Evolutionary conservation across 1,140 invertebrate genomes (phyloP), one percentile per base, ranked within the genome.

Genomic region (Calliopsis andreniformis): DNA sequence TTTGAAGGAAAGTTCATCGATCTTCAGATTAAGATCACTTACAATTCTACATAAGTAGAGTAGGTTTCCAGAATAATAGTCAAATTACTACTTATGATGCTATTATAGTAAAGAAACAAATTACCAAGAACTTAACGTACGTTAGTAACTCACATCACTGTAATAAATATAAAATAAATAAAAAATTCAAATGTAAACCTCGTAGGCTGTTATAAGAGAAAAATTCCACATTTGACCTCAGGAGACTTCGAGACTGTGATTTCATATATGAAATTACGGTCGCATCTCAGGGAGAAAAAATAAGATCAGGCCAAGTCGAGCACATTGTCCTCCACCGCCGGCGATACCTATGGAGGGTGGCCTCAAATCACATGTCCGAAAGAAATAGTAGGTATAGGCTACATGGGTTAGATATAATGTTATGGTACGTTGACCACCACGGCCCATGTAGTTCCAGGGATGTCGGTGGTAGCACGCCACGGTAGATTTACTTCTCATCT

Each of bases 361-460:
- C 78, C 25, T 85, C 76, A 76, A 76, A 76, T 88, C 76, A 84
- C 82, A 86, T 85, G 86, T 83, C 82, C 75, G 28, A 83, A 84
- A 87, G 84, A 87, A 86, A 89, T 87, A 90, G 80, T 78, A 73
- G 82, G 77, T 82, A 86, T 78, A 82, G 78, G 76, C 61, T 82
- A 83, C 83, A 75, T 62, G 70, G 86, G 77, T 89, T 88, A 81
- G 80, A 88, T 87, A 87, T 87, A 89, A 90, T 88, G 88, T 89
- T 89, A 89, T 86, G 86, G 88, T 86, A 89, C 89, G 88, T 88
- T 89, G 87, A 89, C 80, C 87, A 83, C 68, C 88, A 88, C 86
- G 89, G 87, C 76, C 86, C 85, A 86, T 84, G 85, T 86, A 82
- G 79, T 58, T 77, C 82, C 75, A 62, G 62, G 80, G 70, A 73